Evolutionary conservation across 2,113 vertebrate species (phyloP).

Genomic region (Chunga burmeisteri): DNA sequence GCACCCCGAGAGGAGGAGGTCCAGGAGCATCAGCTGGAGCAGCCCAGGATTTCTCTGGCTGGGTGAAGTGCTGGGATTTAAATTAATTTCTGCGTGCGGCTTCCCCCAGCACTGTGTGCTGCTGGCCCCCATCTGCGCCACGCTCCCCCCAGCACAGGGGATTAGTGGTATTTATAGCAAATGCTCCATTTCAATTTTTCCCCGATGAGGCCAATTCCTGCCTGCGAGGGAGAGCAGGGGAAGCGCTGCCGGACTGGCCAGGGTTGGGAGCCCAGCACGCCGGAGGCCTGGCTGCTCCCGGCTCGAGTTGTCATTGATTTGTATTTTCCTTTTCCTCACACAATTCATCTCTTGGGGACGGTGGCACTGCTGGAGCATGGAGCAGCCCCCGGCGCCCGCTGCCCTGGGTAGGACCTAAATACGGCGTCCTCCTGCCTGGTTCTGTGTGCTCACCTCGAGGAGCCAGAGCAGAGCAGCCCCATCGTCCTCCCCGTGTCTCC

Average conservation of each 20-base stretch:
- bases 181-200: rapidly evolving
- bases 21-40: neutral
- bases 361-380: neutral
- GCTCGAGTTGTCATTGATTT: rapidly evolving
- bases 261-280: no score
- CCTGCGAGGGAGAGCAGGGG: rapidly evolving
- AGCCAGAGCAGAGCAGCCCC: neutral
- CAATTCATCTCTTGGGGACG: neutral
- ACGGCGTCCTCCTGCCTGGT: neutral
- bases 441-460: neutral
- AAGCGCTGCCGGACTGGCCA: rapidly evolving
- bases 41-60: neutral
- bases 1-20: neutral
- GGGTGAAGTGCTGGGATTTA: neutral
- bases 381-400: neutral
- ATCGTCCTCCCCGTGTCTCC: rapidly evolving
- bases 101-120: neutral
- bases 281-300: neutral
- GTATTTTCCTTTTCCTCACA: no score
- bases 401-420: neutral
- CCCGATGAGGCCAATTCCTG: neutral
- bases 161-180: slow-evolving; percentile 14
- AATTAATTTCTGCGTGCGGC: neutral
- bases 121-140: rapidly evolving
- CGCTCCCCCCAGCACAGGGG: neutral